These are phyloP conservation scores for Colostygia pectinataria DNA, from an alignment of 2,888 invertebrate genomes.

Conservation along the genomic window DNA sequence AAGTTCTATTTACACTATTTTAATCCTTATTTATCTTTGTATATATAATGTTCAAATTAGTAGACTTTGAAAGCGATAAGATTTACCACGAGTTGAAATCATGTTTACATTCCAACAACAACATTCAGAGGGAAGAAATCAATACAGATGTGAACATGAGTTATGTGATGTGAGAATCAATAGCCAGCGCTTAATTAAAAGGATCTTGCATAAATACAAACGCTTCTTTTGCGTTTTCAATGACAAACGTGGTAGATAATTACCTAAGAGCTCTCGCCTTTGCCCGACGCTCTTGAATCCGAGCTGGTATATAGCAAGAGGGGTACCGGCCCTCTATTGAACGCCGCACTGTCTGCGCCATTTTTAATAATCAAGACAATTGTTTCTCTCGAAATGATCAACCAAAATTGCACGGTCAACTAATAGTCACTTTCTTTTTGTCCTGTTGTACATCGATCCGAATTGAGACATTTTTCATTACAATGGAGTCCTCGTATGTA, in stretches of 20 bases:
- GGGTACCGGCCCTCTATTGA: slow-evolving; percentile 89
- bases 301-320: slow-evolving; percentile 87
- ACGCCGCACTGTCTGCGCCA: slow-evolving; percentile 88
- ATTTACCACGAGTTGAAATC: slow-evolving; percentile 4
- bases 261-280: slow-evolving; percentile 84
- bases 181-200: not conserved
- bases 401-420: slow-evolving; percentile 63
- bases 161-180: not conserved
- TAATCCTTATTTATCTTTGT: not conserved
- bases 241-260: slow-evolving; percentile 34
- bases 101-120: slow-evolving; percentile 1
- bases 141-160: not conserved
- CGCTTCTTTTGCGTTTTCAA: not conserved
- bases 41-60: not conserved
- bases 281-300: slow-evolving; percentile 89
- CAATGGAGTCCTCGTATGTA: slow-evolving; percentile 47
- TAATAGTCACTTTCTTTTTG: slow-evolving; percentile 77
- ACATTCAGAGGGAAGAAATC: not conserved
- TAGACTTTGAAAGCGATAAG: slow-evolving; percentile 9
- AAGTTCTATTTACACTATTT: not conserved
- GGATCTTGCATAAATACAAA: not conserved
- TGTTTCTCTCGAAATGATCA: slow-evolving; percentile 49
- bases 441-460: slow-evolving; percentile 76
- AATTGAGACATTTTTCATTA: slow-evolving; percentile 73
- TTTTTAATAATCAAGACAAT: slow-evolving; percentile 59